Percentiles rank a stretch among this genome's conserved stretches.
Conservation (phyloP, 1,140 invertebrate species). For the Caenorhabditis latens region DNA sequence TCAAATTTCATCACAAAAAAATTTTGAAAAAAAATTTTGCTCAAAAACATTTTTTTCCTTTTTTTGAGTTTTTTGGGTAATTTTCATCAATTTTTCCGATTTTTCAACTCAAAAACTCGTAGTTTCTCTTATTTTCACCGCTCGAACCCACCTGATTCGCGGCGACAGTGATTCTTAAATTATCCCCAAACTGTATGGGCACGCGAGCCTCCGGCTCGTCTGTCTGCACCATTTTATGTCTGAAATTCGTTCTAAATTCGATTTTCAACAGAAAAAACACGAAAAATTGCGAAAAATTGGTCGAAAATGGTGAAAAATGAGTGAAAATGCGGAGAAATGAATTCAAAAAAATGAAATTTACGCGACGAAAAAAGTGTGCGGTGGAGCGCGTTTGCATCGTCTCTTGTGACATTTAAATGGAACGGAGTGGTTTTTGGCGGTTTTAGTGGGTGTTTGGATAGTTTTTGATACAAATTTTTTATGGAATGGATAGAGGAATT, state of each 20-base stretch:
- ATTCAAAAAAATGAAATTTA: neutral
- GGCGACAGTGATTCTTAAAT: slow-evolving; percentile 49
- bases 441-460: neutral
- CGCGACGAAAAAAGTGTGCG: neutral
- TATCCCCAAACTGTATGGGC: slow-evolving; percentile 19
- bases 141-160: slow-evolving; percentile 59
- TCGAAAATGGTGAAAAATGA: slow-evolving; percentile 1
- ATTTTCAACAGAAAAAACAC: neutral
- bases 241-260: neutral
- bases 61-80: neutral
- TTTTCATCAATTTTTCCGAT: neutral
- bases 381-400: slow-evolving; percentile 20
- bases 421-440: neutral
- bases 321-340: neutral
- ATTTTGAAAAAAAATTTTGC: too few relatives aligned
- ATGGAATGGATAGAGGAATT: neutral
- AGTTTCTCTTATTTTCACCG: too few relatives aligned
- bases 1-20: too few relatives aligned
- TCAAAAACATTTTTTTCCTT: too few relatives aligned
- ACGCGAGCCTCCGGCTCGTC: neutral
- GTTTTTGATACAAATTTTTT: neutral
- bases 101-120: neutral
- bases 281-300: slow-evolving; percentile 16
- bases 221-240: slow-evolving; percentile 21
- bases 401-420: neutral